Conservation (phyloP, 1,140 invertebrate genomes). For the Microplitis demolitor region DNA sequence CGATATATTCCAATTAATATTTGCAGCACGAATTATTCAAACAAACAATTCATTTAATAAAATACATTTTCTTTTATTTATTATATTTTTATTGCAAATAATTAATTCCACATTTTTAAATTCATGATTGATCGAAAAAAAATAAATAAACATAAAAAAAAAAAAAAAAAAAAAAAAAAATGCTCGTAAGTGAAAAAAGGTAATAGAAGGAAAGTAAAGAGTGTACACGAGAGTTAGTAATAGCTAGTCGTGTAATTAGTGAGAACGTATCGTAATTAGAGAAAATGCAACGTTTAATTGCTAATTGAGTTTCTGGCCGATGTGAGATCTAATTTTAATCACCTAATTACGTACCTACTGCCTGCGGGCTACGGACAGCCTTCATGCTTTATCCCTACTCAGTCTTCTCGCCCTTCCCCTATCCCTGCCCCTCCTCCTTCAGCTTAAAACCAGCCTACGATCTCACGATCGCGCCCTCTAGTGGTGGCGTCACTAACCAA, state of each 20-base stretch:
- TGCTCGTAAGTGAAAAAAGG: not conserved
- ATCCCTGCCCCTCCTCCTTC: no score
- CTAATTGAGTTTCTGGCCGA: conserved; percentile 69
- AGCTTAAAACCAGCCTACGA: no score
- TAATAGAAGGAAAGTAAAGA: not conserved
- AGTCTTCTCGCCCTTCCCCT: conserved; percentile 24
- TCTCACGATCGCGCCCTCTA: no score
- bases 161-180: not conserved
- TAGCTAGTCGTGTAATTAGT: conserved; percentile 62
- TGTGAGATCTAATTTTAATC: conserved; percentile 70
- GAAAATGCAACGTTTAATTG: conserved; percentile 70
- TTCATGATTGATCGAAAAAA: no score
- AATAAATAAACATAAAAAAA: no score
- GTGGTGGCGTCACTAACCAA: no score
- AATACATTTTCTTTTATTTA: no score
- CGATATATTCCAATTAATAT: no score
- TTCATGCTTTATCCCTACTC: conserved; percentile 43
- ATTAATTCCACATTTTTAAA: no score
- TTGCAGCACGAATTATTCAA: no score
- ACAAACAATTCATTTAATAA: no score
- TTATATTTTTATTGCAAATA: no score
- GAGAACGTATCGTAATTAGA: conserved; percentile 68
- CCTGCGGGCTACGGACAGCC: conserved; percentile 55
- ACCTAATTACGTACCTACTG: conserved; percentile 68
- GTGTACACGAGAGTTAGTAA: conserved; percentile 23